Percentiles rank a stretch among this genome's conserved stretches.
Evolutionary conservation across 1,140 invertebrate genomes (phyloP).

Genomic region (Danaus plexippus): DNA sequence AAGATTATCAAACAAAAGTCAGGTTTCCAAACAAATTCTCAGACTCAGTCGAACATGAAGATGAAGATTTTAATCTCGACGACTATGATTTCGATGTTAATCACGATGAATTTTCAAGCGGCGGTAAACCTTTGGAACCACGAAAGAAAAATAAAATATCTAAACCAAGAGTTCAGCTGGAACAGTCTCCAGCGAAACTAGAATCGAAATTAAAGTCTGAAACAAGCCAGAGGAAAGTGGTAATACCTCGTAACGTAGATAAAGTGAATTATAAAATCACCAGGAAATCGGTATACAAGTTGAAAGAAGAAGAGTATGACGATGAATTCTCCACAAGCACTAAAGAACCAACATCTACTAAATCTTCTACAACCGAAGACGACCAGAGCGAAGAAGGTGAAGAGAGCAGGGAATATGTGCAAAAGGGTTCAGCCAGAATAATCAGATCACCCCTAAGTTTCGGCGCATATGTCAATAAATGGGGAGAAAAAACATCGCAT

Average conservation of each 20-base stretch:
- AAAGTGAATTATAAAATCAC: constrained; percentile 15
- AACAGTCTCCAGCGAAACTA: background rate
- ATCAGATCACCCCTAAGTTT: constrained; percentile 35
- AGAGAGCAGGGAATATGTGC: constrained; percentile 29
- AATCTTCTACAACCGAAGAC: constrained; percentile 20
- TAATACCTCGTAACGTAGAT: constrained; percentile 1
- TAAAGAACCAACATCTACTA: constrained; percentile 14
- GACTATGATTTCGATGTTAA: constrained; percentile 61
- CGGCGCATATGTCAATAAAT: constrained; percentile 28
- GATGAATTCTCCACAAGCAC: constrained; percentile 28
- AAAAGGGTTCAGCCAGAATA: constrained; percentile 22
- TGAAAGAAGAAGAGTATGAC: constrained; percentile 38
- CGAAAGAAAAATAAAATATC: constrained; percentile 27
- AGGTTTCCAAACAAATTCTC: constrained; percentile 21
- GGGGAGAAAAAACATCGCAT: constrained; percentile 29
- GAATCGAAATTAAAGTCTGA: constrained; percentile 8
- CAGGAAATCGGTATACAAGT: constrained; percentile 21
- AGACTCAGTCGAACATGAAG: constrained; percentile 52
- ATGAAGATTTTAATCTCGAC: constrained; percentile 56
- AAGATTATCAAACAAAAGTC: constrained; percentile 36
- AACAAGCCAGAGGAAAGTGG: constrained; percentile 4
- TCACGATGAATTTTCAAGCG: constrained; percentile 51
- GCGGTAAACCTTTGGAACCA: constrained; percentile 46
- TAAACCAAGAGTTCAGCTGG: constrained; percentile 9
- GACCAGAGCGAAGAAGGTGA: constrained; percentile 31